phyloP scores from a whole-genome alignment of 2,888 invertebrate species.

The Teinopalpus imperialis region DNA sequence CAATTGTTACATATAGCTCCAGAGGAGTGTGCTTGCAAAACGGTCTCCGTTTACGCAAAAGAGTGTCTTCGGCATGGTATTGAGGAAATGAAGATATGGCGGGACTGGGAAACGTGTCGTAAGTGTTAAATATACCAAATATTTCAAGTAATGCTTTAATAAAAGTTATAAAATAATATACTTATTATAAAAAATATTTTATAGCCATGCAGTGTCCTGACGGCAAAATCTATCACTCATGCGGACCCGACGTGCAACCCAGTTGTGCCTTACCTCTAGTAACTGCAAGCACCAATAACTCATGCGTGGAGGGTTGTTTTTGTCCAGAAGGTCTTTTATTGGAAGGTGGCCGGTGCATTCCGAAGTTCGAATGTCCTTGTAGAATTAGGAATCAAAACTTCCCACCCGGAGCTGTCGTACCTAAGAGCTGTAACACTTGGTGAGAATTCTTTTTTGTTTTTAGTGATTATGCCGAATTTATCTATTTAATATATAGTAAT shows the following conservation, averaged over 20 bases:
- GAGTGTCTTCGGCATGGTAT: conserved; percentile 87
- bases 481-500: no score
- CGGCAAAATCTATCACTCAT: conserved; percentile 89
- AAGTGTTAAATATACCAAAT: no score
- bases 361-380: conserved; percentile 89
- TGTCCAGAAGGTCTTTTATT: conserved; percentile 90
- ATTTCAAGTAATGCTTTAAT: no score
- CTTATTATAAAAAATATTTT: conserved; percentile 33
- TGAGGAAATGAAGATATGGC: conserved; percentile 86
- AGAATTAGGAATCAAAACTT: conserved; percentile 87
- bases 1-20: conserved; percentile 63
- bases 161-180: no score
- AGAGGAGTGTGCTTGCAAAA: conserved; percentile 87
- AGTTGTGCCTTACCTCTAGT: conserved; percentile 84
- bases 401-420: conserved; percentile 85
- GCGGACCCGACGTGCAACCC: conserved; percentile 87
- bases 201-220: conserved; percentile 90
- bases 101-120: conserved; percentile 92
- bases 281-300: conserved; percentile 49
- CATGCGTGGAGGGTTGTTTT: conserved; percentile 94
- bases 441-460: conserved; percentile 44
- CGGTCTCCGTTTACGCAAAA: conserved; percentile 88
- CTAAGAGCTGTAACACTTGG: conserved; percentile 94
- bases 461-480: no score
- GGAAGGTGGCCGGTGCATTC: conserved; percentile 88